Evolutionary conservation across 2,888 invertebrate genomes (phyloP).

Genomic region (Villa cingulata): DNA sequence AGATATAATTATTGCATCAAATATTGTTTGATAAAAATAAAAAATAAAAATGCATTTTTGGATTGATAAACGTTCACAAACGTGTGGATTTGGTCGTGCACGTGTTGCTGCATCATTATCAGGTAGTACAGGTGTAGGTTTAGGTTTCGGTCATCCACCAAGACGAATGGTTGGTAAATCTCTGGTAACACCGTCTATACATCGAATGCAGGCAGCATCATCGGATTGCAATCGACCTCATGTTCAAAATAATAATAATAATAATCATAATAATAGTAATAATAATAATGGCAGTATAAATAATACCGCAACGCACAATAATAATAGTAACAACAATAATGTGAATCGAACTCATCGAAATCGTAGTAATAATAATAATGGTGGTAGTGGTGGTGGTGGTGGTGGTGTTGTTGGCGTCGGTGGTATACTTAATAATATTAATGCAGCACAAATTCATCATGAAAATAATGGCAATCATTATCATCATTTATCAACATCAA

Average conservation of each 20-base stretch:
- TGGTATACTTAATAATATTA: neutral
- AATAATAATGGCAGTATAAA: conserved; percentile 13
- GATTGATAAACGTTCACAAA: conserved; percentile 70
- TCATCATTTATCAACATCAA: conserved; percentile 11
- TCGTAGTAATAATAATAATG: neutral
- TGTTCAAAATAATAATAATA: conserved; percentile 11
- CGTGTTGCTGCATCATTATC: conserved; percentile 54
- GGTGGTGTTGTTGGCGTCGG: too few species aligned
- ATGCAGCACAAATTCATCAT: neutral
- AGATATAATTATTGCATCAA: too few species aligned
- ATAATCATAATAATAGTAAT: conserved; percentile 14
- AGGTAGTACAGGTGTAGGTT: conserved; percentile 41
- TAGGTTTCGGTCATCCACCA: conserved; percentile 37
- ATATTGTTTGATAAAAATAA: too few species aligned
- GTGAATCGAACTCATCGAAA: neutral
- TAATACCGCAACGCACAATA: neutral
- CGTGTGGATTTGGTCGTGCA: conserved; percentile 60
- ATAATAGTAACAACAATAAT: neutral
- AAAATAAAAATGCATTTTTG: conserved; percentile 60
- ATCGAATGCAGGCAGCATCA: conserved; percentile 46
- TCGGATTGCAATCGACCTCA: conserved; percentile 12
- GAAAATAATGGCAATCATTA: conserved; percentile 13
- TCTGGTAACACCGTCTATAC: conserved; percentile 59
- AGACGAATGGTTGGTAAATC: conserved; percentile 40
- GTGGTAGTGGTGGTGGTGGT: too few species aligned